phyloP scores from a whole-genome alignment of 2,797 vertebrate genomes.

The Pogoniulus pusillus region DNA sequence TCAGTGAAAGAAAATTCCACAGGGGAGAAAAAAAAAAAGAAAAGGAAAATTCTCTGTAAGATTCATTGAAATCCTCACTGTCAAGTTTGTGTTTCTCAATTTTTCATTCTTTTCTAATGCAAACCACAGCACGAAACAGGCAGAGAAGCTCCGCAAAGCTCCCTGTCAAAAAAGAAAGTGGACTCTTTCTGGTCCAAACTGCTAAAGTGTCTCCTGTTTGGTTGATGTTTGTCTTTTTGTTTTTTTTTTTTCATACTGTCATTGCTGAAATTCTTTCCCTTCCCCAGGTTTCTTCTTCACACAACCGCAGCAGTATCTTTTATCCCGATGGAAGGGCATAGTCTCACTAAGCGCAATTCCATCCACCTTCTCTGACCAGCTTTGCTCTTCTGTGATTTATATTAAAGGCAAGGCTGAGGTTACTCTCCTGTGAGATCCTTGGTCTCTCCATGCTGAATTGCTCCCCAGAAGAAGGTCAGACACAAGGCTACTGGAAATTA shows the following conservation, averaged over 20 bases:
- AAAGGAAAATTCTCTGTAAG: background rate
- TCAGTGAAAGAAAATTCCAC: background rate
- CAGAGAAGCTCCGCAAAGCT: background rate
- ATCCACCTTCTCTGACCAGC: background rate
- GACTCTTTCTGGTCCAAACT: background rate
- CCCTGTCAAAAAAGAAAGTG: background rate
- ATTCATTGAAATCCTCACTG: background rate
- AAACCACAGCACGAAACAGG: background rate
- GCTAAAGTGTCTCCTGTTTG: background rate
- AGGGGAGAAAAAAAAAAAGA: background rate
- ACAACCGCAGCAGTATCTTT: background rate
- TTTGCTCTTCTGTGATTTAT: conserved; percentile 41
- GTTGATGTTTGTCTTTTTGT: too few species aligned
- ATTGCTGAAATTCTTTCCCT: conserved; percentile 39
- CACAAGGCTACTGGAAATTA: conserved; percentile 27
- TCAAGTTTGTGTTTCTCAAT: background rate
- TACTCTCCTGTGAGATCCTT: background rate
- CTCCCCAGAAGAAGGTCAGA: conserved; percentile 30
- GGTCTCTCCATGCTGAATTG: conserved; percentile 21
- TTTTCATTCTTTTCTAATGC: background rate
- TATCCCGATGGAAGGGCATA: background rate
- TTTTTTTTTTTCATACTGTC: background rate
- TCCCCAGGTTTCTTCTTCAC: conserved; percentile 22
- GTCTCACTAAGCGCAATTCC: background rate
- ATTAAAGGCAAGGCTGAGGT: conserved; percentile 25